A percentile compares a stretch with the other conserved stretches of the same genome.
These are phyloP conservation scores for Lobophora halterata DNA, from an alignment of 2,888 invertebrate genomes.

Conservation along the genomic window DNA sequence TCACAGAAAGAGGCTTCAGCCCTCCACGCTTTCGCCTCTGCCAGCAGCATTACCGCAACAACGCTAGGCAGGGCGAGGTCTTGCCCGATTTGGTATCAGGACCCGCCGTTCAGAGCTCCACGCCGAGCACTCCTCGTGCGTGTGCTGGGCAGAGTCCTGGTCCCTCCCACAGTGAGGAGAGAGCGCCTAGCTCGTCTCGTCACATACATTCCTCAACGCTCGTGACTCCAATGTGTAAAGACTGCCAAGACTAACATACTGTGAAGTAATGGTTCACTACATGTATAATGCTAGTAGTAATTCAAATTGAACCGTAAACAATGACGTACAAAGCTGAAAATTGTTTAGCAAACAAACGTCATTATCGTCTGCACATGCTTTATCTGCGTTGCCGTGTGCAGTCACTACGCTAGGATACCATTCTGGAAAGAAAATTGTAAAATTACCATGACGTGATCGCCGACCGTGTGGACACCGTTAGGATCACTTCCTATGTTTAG, in stretches of 20 bases:
- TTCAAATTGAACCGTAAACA: constrained; percentile 9
- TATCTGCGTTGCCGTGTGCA: constrained; percentile 28
- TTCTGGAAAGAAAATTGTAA: constrained; percentile 37
- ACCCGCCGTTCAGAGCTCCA: too few species aligned
- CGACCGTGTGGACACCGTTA: constrained; percentile 33
- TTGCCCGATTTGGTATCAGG: too few species aligned
- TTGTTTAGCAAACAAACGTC: constrained; percentile 4
- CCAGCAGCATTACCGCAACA: too few species aligned
- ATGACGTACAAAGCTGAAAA: constrained; percentile 1
- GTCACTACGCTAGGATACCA: constrained; percentile 26
- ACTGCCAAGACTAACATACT: constrained; percentile 34
- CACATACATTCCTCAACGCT: constrained; percentile 42
- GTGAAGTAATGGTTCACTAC: constrained; percentile 34
- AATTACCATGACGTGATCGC: constrained; percentile 48
- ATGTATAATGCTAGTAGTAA: constrained; percentile 2
- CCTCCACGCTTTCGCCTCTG: too few species aligned
- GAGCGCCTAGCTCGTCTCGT: too few species aligned
- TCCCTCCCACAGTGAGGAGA: too few species aligned
- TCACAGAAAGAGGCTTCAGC: too few species aligned
- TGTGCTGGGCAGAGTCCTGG: too few species aligned
- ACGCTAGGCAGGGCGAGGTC: too few species aligned
- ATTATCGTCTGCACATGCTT: constrained; percentile 20
- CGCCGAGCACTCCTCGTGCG: too few species aligned
- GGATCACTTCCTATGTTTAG: constrained; percentile 9
- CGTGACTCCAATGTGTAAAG: constrained; percentile 40